Evolutionary conservation across 2,888 invertebrate species (phyloP), one percentile per base, ranked within the genome.

Genomic region (Mycogona germanica): DNA sequence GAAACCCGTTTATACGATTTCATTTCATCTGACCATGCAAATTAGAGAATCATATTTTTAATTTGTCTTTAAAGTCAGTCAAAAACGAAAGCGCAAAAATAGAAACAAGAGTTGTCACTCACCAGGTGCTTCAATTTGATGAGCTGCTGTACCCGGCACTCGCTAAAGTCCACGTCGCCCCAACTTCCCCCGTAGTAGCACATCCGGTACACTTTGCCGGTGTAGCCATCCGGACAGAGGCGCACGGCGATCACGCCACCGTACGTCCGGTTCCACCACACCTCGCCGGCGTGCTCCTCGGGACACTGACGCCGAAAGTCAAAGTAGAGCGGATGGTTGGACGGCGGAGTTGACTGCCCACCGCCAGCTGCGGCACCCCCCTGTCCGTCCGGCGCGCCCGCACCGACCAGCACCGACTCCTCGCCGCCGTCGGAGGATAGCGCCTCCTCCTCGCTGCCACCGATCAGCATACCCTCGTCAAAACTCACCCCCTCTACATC

Each of bases 71-170:
- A n/a, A n/a, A 35, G 12, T 35, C 12, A 35, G 35, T 14, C 14
- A 14, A 35, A 12, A 35, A 35, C 12, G 14, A 35, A 35, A 14
- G 14, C 14, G 12, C 14, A 35, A 12, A 35, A 35, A 35, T 14
- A 35, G 35, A 35, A 35, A 14, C n/a, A n/a, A n/a, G 21, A 48
- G 51, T 9, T 29, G 2, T 23, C 25, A 17, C 58, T 54, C 55
- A 62, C 62, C 61, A 62, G 51, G 35, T 60, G 60, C 40, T 62
- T 59, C 35, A 62, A 56, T 17, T 60, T 55, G 45, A 59, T 57
- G 1, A 62, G 54, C 40, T 61, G 60, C 32, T 56, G 56, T n/a
- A 62, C 53, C 21, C 62, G 55, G 40, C 62, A 62, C 51, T 62
- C 62, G n/a, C 54, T 58, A 38, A 55, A 57, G 41, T 62, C 62